Base-by-base conservation (phyloP, 2,888 invertebrate species). In the Drosophila mayaguana region DNA sequence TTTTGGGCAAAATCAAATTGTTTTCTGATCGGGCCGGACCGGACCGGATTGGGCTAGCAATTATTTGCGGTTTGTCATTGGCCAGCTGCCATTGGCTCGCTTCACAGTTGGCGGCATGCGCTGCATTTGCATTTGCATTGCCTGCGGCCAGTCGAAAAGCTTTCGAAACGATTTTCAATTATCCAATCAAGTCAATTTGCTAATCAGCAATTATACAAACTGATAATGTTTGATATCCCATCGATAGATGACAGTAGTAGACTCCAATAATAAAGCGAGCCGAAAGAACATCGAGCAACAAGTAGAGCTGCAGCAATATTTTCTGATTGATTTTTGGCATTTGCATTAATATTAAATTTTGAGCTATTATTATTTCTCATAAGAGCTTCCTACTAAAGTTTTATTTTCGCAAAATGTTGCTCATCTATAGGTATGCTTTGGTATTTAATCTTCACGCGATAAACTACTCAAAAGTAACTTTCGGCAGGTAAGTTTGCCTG, bases 151-250 rank as follows among this genome's bases (percentile, higher is more conserved):
- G 5, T 22, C 36, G 36, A 36, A 36, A 53, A 9, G 9, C 14
- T 16, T 34, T 20, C 22, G 6, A 36, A 36, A 36, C 36, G 9
- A 36, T 53, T 53, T 22, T 53, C 34, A 53, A 36, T 36, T 36
- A 53, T 22, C 51, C 51, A 53, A 53, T 53, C 51, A 53, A 22
- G 9, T 9, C 34, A 53, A 22, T 53, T 53, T 16, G 34, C 36
- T 14, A 53, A 51, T 16, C 32, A 36, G 20, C 34, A 34, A 51
- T 36, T 53, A 53, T 53, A 9, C 22, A 53, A 36, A 36, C 36
- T 36, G 36, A 53, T 53, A 34, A 36, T 34, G 51, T 9, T 16
- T 9, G 36, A 36, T 36, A 34, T 20, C 4, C 28, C 36, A 53
- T 4, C 9, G 22, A 22, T 16, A 14, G 28, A 18, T 14, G 1